Evolutionary conservation across 2,113 vertebrate genomes (phyloP), one percentile per base, ranked within the genome.

Genomic region (Dasypus novemcinctus): DNA sequence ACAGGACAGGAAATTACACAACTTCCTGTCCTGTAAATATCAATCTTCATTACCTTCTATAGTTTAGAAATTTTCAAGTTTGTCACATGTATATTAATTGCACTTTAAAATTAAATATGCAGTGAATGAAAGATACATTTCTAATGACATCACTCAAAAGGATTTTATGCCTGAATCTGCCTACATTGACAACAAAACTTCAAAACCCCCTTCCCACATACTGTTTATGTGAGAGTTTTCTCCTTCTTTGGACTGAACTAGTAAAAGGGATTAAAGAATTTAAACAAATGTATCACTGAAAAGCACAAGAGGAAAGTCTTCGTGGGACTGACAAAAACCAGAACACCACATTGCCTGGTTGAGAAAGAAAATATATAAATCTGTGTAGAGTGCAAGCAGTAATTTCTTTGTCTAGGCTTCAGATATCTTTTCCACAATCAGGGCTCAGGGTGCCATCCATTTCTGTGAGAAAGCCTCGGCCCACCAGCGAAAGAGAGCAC

Each of bases 381-480:
- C 14, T 52, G 46, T 93, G 88, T 9, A 8, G 85, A 63, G 82
- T 68, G 84, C 23, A 54, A 91, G 97, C 88, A 41, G 2, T 0
- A 49, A 43, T 57, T 79, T 17, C 72, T 31, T 90, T 3, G 12
- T 20, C 68, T 23, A 10, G 18, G 72, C 92, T 88, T 99, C 98
- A 99, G 98, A 99, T 99, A 98, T 99, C 99, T 95, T 99, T 99
- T 75, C 99, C 99, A 4, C 99, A 99, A 96, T 99, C 99, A 0
- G 99, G 99, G 96, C 99, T 99, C 82, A 99, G 98, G 98, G 99
- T 99, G 91, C 99, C 99, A 31, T 99, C 99, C 46, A 99, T 98
- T 93, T 99, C 99, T 0, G 99, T 99, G 96, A 99, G 99, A 98
- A 99, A 99, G 87, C 99, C 99, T 0, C 99, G 99, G 4, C 99